phyloP scores from a whole-genome alignment of 2,113 vertebrate species.

The Coracopsis vasa region DNA sequence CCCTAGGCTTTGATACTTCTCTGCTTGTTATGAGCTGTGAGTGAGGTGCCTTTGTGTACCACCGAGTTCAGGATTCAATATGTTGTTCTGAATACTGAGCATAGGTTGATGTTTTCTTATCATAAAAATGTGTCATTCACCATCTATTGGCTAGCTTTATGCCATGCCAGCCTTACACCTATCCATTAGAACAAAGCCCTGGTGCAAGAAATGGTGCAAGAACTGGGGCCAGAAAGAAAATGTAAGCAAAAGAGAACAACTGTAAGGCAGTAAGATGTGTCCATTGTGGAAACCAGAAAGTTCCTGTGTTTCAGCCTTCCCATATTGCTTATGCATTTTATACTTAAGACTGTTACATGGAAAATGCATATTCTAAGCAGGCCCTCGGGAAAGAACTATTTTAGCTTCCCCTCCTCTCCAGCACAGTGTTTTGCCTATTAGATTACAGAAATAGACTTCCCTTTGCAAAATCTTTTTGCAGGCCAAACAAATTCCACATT shows the following conservation, averaged over 20 bases:
- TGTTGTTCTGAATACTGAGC: not conserved
- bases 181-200: not conserved
- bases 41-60: not conserved
- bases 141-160: not conserved
- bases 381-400: not conserved
- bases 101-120: not conserved
- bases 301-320: not conserved
- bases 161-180: not conserved
- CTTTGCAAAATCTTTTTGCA: conserved; percentile 14
- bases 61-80: not conserved
- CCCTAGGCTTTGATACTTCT: not conserved
- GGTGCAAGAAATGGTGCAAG: not conserved
- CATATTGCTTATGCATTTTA: not conserved
- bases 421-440: conserved; percentile 6
- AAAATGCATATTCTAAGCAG: conserved; percentile 18
- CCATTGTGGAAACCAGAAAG: not conserved
- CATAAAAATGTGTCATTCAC: not conserved
- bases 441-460: conserved; percentile 28
- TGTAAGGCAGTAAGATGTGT: not conserved
- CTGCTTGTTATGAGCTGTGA: not conserved
- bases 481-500: conserved; percentile 27
- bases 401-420: not conserved
- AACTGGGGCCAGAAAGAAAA: not conserved
- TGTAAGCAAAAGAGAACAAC: not conserved
- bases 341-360: not conserved